Percentiles rank a stretch among this genome's conserved stretches.
Evolutionary conservation across 2,888 invertebrate genomes (phyloP).

Genomic region (Lasioglossum vierecki): DNA sequence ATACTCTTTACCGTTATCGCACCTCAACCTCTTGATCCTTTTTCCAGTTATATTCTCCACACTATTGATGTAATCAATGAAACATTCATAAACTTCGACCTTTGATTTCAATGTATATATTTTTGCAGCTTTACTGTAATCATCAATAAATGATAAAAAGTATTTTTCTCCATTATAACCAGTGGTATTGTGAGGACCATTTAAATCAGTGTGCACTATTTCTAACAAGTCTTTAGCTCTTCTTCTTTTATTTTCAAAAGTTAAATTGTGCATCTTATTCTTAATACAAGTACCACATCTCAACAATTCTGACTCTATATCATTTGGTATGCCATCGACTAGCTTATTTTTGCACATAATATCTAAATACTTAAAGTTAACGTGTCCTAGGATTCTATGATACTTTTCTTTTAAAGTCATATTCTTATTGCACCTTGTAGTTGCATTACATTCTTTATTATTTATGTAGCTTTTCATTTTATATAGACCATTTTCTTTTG

Average conservation of each 20-base stretch:
- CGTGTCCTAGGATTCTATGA: constrained; percentile 63
- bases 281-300: constrained; percentile 44
- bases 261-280: constrained; percentile 55
- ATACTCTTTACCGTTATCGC: not conserved
- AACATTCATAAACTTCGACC: too few species aligned
- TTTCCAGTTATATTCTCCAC: not conserved
- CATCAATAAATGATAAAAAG: not conserved
- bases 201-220: constrained; percentile 15
- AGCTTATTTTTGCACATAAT: constrained; percentile 36
- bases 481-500: constrained; percentile 26
- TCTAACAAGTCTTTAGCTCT: constrained; percentile 37
- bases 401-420: constrained; percentile 57
- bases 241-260: constrained; percentile 54
- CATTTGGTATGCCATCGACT: constrained; percentile 35
- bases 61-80: too few species aligned
- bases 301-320: constrained; percentile 36
- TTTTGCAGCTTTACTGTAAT: not conserved
- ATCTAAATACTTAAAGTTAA: constrained; percentile 62
- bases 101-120: not conserved
- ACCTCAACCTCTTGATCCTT: not conserved
- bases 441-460: not conserved
- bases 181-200: not conserved
- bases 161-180: not conserved
- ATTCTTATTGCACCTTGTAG: not conserved
- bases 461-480: constrained; percentile 39